Percentiles rank a stretch among this genome's conserved stretches.
Conservation (phyloP, 2,797 vertebrate genomes). For the Gymnothorax reevesii region DNA sequence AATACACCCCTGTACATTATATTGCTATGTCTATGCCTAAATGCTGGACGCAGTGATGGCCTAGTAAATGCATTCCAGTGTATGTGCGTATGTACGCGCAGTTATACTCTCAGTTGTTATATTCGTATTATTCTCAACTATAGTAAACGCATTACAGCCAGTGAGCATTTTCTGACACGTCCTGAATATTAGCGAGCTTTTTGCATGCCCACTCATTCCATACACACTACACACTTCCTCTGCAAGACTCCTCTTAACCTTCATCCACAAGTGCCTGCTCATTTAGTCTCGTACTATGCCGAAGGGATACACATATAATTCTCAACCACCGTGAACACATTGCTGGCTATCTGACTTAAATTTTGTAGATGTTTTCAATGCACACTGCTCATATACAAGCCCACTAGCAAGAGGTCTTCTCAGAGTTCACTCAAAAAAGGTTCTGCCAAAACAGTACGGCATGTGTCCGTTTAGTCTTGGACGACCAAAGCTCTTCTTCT, state of each 20-base stretch:
- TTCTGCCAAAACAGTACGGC: not conserved
- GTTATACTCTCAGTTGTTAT: not conserved
- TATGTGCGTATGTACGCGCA: not conserved
- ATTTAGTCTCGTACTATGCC: too few relatives aligned
- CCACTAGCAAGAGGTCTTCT: not conserved
- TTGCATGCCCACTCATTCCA: too few relatives aligned
- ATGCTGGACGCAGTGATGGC: not conserved
- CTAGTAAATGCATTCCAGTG: not conserved
- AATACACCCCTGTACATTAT: not conserved
- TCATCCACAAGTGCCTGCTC: too few relatives aligned
- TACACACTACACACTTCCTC: too few relatives aligned
- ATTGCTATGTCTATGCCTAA: not conserved
- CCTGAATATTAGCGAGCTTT: not conserved
- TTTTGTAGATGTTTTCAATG: not conserved
- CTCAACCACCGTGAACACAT: too few relatives aligned
- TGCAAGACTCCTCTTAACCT: too few relatives aligned
- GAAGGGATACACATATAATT: too few relatives aligned
- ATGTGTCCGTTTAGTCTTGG: slow-evolving; percentile 1
- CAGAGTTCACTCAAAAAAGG: not conserved
- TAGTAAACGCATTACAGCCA: slow-evolving; percentile 43
- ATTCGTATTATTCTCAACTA: not conserved
- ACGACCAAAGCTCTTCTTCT: not conserved
- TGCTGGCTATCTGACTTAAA: not conserved
- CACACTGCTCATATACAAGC: not conserved
- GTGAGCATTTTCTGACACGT: not conserved